Percentiles rank a stretch among this genome's conserved stretches.
Evolutionary conservation across 2,888 invertebrate genomes (phyloP).

Genomic region (Corythucha ciliata): DNA sequence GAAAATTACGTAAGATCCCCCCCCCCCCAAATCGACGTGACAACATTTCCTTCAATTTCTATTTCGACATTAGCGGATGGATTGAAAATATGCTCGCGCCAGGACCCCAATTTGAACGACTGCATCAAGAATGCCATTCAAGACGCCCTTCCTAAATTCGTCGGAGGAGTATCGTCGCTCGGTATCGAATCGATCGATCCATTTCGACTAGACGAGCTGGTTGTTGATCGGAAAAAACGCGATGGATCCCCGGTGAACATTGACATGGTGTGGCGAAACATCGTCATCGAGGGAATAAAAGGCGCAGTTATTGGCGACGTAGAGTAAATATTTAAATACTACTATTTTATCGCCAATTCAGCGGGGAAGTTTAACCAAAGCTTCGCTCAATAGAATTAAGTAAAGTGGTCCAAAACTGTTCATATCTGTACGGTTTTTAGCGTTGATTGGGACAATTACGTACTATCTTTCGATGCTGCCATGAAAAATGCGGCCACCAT

Average conservation of each 20-base stretch:
- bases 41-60: no score
- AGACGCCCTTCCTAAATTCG: conserved; percentile 16
- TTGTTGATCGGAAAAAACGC: conserved; percentile 26
- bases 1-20: no score
- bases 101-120: conserved; percentile 17
- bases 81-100: conserved; percentile 13
- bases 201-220: conserved; percentile 23
- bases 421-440: conserved; percentile 19
- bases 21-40: no score
- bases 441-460: conserved; percentile 26
- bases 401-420: no score
- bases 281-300: conserved; percentile 24
- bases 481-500: conserved; percentile 28
- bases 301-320: conserved; percentile 23
- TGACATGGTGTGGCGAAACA: conserved; percentile 27
- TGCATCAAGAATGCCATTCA: conserved; percentile 24
- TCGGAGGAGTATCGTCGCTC: conserved; percentile 14
- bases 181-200: conserved; percentile 27
- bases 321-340: conserved; percentile 25
- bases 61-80: conserved; percentile 19
- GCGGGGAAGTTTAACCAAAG: no score
- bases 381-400: no score
- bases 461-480: conserved; percentile 26
- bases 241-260: conserved; percentile 28
- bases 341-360: no score